phyloP scores from a whole-genome alignment of 2,113 vertebrate species.

The Lethenteron camtschaticum region DNA sequence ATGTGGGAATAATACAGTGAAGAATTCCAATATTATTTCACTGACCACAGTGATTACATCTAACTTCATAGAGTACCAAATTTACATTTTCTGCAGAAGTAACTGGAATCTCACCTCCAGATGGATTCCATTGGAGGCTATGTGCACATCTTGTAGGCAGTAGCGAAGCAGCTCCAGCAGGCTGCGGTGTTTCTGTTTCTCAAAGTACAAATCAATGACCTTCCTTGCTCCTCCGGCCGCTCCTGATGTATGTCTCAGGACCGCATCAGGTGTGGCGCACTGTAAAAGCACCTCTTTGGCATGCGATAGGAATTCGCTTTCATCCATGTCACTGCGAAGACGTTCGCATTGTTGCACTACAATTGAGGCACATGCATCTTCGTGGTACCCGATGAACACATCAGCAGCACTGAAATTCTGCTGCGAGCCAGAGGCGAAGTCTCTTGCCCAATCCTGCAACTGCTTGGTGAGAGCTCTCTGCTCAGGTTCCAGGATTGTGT shows the following conservation, averaged over 20 bases:
- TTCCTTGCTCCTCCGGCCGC: conserved; percentile 16
- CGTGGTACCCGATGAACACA: conserved; percentile 68
- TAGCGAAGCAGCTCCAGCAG: conserved; percentile 39
- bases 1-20: too few relatives aligned
- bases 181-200: conserved; percentile 38
- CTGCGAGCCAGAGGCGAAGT: conserved; percentile 6
- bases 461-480: conserved; percentile 21
- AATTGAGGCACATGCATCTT: conserved; percentile 54
- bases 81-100: too few relatives aligned
- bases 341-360: conserved; percentile 37
- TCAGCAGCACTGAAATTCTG: not conserved
- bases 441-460: conserved; percentile 22
- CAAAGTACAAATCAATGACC: conserved; percentile 32
- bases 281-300: conserved; percentile 39
- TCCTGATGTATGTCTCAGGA: conserved; percentile 24
- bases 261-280: conserved; percentile 62
- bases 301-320: conserved; percentile 14
- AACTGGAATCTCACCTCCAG: too few relatives aligned
- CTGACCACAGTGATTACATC: too few relatives aligned
- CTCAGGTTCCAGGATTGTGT: conserved; percentile 23
- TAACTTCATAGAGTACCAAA: too few relatives aligned
- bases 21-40: too few relatives aligned
- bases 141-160: too few relatives aligned
- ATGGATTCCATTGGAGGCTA: too few relatives aligned
- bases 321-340: conserved; percentile 15